phyloP scores from a whole-genome alignment of 2,888 invertebrate genomes.

The Leptopilina myrica region DNA sequence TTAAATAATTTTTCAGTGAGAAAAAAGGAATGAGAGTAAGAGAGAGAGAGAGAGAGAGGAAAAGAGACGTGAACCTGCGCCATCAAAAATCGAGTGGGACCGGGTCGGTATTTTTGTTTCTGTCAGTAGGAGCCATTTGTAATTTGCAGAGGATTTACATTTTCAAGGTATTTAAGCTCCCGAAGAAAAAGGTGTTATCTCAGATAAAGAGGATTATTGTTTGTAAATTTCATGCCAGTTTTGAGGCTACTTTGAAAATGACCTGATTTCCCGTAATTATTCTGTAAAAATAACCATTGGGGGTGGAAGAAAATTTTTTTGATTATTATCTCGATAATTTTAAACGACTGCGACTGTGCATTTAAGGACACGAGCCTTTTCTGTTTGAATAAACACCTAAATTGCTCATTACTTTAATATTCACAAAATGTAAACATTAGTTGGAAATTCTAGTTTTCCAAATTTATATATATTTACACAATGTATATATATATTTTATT shows the following conservation, averaged over 20 bases:
- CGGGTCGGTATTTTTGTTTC: slow-evolving; percentile 14
- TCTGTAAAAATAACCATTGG: slow-evolving; percentile 13
- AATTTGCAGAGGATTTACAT: not conserved
- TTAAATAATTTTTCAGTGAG: no score
- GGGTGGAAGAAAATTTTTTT: not conserved
- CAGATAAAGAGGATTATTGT: slow-evolving; percentile 69
- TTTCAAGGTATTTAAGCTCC: not conserved
- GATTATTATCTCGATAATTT: not conserved
- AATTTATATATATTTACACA: no score
- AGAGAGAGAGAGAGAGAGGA: no score
- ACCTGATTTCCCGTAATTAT: slow-evolving; percentile 66
- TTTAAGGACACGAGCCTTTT: no score
- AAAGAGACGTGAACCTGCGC: no score
- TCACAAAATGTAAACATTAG: no score
- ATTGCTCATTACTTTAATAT: no score
- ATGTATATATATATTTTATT: no score
- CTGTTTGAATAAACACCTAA: no score
- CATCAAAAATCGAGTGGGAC: slow-evolving; percentile 4
- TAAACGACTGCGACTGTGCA: no score
- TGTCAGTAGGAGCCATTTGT: not conserved
- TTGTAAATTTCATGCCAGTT: slow-evolving; percentile 59
- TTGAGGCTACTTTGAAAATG: slow-evolving; percentile 39
- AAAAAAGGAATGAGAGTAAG: no score
- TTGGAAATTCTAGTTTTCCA: no score
- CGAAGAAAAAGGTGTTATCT: slow-evolving; percentile 63